Base-by-base conservation (phyloP, 1,140 invertebrate species). In the Stegodyphus mimosarum region DNA sequence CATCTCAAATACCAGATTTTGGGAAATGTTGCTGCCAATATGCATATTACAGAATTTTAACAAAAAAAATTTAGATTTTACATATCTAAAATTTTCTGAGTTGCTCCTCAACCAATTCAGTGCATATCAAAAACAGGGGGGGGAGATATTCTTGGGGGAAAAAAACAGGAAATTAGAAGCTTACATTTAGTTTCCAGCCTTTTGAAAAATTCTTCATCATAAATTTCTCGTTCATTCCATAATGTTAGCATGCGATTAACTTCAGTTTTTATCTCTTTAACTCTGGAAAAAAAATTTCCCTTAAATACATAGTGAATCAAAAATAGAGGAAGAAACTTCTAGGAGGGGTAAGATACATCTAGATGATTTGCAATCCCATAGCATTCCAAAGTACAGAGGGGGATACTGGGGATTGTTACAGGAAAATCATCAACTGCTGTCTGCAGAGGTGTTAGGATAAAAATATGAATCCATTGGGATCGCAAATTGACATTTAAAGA, bases 161-260 rank as follows among this genome's bases (percentile, higher is more conserved):
- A 67, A 17, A 7, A 1, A n/a, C 5, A 67, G 2, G 6, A 81
- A 48, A 33, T 33, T 33, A 33, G 13, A 52, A 60, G 55, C 81
- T 83, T 55, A 83, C 81, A 83, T 55, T 48, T 75, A 51, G 33
- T 55, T 69, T 69, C 13, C 15, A 83, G 7, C 11, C 48, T 53
- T 51, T 75, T 7, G 13, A 13, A 69, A 75, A 75, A 75, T 7
- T n/a, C 48, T 6, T 76, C 64, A 55, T 75, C 72, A 83, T 55
- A 83, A 9, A 83, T 55, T 4, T n/a, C 49, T 55, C 64, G 10
- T 1, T 83, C 72, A 33, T 13, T 51, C 81, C 81, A 83, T 0
- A 83, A 6, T 10, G 11, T 69, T 6, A 83, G 10, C 17, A 83
- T 48, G 6, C 64, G 72, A 67, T 6, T 13, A 11, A 83, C 64